Base-by-base conservation (phyloP, 2,797 vertebrate species). In the Macroramphosus scolopax region DNA sequence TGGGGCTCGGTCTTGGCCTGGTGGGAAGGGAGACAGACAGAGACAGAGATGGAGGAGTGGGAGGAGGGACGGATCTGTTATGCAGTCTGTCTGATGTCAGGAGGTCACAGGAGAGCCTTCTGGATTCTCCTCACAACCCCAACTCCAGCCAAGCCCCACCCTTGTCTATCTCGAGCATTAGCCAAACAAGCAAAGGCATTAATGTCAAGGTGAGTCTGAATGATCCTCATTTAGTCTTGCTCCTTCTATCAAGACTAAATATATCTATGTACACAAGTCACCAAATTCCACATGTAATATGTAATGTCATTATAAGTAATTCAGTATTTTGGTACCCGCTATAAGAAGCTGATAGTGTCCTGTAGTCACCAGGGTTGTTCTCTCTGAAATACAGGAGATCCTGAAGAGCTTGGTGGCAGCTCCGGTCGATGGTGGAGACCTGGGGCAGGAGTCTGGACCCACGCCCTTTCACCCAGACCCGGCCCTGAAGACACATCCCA, bases 331-430 rank as follows among this genome's bases (percentile, higher is more conserved):
- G n/a, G n/a, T n/a, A n/a, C n/a, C n/a, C n/a, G n/a, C n/a, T n/a
- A n/a, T n/a, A n/a, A n/a, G n/a, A n/a, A n/a, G n/a, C n/a, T n/a
- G 35, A 17, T 12, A n/a, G 29, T 17, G 8, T 25, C 20, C 39
- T 34, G 33, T 3, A 25, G 25, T 75, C 30, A 71, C 37, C 43
- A 26, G 9, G 8, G 1, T 33, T 46, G 1, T 16, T 41, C 10
- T 50, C 26, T 55, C 38, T 39, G 28, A 39, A 34, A 14, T 52
- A 8, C 54, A 95, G 84, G 97, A 98, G 87, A 99, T 99, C 79
- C 61, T 99, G 56, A 98, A 98, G 85, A 99, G 97, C 66, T 86
- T 99, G 34, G 96, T 99, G 73, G 96, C 97, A 1, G 94, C 95
- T 7, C 97, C 97, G 0, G 87, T 96, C 10, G 97, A 98, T 29